Percentiles rank a stretch among this genome's conserved stretches.
These are phyloP conservation scores for Muntiacus muntjak DNA, from an alignment of 2,113 vertebrate genomes.

Conservation along the genomic window DNA sequence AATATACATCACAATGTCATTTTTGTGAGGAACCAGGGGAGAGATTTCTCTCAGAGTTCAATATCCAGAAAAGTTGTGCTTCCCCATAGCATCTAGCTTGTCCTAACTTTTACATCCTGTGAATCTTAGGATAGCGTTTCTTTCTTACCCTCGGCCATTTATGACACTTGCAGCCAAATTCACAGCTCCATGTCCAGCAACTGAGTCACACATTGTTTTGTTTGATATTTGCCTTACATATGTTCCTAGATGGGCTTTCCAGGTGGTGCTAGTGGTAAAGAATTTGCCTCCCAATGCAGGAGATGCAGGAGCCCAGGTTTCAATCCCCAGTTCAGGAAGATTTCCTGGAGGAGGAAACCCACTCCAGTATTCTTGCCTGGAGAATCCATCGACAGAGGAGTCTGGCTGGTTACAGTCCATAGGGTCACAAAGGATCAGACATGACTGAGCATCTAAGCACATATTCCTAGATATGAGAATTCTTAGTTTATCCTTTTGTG, in stretches of 20 bases:
- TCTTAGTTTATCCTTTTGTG: constrained; percentile 1
- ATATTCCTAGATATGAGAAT: neutral
- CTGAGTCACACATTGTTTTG: neutral
- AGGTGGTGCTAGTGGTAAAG: neutral
- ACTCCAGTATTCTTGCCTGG: neutral
- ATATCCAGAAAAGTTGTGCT: neutral
- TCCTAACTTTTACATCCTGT: neutral
- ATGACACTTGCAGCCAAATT: neutral
- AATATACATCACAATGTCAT: neutral
- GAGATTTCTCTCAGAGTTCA: neutral
- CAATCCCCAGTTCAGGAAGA: neutral
- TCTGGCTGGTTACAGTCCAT: neutral
- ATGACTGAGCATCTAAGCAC: neutral
- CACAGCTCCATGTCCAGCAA: neutral
- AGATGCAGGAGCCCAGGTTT: neutral
- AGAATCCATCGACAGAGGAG: neutral
- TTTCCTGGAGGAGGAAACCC: neutral
- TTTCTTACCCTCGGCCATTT: neutral
- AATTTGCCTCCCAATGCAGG: neutral
- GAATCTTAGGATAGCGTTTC: neutral
- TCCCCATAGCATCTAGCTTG: neutral
- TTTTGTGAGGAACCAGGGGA: neutral
- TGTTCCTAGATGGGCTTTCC: neutral
- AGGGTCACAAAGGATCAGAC: neutral
- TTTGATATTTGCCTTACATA: neutral